Evolutionary conservation across 1,140 invertebrate genomes (phyloP), one percentile per base, ranked within the genome.

Genomic region (Cheumatopsyche charites): DNA sequence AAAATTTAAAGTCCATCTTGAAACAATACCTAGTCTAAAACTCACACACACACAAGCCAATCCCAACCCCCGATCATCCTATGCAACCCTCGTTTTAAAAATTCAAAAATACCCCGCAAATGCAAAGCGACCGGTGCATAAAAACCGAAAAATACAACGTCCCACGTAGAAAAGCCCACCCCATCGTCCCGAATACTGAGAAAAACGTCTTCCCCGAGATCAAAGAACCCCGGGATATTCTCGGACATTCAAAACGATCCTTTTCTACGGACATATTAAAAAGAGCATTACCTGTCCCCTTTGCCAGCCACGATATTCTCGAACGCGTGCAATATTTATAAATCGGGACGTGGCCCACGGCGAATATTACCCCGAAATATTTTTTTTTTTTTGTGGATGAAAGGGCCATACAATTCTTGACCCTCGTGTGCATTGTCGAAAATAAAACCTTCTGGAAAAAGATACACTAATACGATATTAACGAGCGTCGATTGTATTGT

Each of bases 381-480:
- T 9, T 43, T 43, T 7, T 43, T 43, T 36, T 36, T 4, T 36
- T 4, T 36, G 29, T 9, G 29, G 9, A n/a, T n/a, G n/a, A 49
- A 49, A 49, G 45, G 4, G 4, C 45, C 2, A 15, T 49, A 5
- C 17, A 3, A 3, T 49, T 19, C 13, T 49, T 49, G 47, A 52
- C 47, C 47, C 47, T 36, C 29, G 29, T 52, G 47, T 19, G 55
- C 12, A 58, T 58, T 58, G 23, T 25, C 12, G 21, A 12, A 58
- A 58, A 13, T 3, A 13, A 47, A 47, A 47, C 9, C 9, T 9
- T 3, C 3, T 9, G 12, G 55, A 17, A 23, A 58, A 58, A 58
- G 21, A 58, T 58, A 58, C 17, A 19, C 55, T 58, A 58, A 58
- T 58, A 58, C 17, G 55, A 58, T 21, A 58, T 58, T 58, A 58